These are phyloP conservation scores for Ectemnius continuus DNA, from an alignment of 2,888 invertebrate species.

Conservation along the genomic window DNA sequence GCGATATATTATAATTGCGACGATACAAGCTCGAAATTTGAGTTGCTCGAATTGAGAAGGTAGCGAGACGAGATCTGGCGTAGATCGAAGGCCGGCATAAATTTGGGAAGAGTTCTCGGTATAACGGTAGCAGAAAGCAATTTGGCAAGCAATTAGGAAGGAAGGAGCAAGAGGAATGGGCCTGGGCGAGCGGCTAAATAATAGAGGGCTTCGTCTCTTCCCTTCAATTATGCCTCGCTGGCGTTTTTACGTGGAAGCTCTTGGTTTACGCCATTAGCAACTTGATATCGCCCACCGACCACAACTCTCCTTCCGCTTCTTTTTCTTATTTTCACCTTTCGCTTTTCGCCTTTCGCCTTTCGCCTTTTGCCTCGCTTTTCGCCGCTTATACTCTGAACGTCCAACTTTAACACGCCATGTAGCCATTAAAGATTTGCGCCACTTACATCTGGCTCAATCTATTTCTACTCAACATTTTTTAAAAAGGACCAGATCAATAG, in stretches of 20 bases:
- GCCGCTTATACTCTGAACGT: no score
- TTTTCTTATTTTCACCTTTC: conserved; percentile 2
- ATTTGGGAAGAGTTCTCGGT: conserved; percentile 59
- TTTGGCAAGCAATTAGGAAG: conserved; percentile 68
- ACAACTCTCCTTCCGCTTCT: conserved; percentile 20
- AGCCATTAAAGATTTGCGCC: no score
- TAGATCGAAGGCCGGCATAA: conserved; percentile 58
- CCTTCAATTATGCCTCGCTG: conserved; percentile 70
- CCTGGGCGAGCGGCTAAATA: conserved; percentile 55
- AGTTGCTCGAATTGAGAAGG: conserved; percentile 23
- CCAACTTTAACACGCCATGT: no score
- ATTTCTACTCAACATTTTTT: no score
- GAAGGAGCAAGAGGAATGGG: conserved; percentile 40
- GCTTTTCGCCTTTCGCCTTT: no score
- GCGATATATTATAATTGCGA: no score
- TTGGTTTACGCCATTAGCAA: conserved; percentile 75
- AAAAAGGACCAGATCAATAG: no score
- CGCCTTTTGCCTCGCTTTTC: no score
- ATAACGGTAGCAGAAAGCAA: conserved; percentile 54
- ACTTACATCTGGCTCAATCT: no score
- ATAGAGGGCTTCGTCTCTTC: conserved; percentile 60
- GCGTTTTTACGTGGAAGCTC: conserved; percentile 69
- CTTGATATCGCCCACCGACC: conserved; percentile 62
- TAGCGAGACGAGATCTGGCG: conserved; percentile 34
- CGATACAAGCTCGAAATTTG: background rate